Evolutionary conservation across 2,888 invertebrate species (phyloP), one percentile per base, ranked within the genome.

Genomic region (Silvanus unidentatus): DNA sequence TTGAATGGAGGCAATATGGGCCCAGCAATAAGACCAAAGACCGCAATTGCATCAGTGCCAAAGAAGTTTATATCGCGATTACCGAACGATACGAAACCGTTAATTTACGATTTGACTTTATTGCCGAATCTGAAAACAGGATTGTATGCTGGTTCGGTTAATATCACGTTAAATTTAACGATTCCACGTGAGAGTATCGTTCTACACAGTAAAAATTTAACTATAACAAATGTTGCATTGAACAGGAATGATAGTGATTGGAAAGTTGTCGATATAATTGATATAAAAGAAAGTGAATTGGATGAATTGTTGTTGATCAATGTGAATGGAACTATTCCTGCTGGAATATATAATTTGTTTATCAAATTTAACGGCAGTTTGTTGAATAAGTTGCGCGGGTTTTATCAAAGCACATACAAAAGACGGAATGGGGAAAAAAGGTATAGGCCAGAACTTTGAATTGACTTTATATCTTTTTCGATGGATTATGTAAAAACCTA

Each of bases 381-480:
- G 59, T 76, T 76, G 13, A 74, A 78, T 47, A 80, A 80, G 54
- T 80, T 84, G 55, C 78, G 81, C 38, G 89, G 88, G 10, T 77
- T 88, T 44, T 89, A 89, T 67, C 76, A 78, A 57, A 87, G 88
- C 52, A 74, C 73, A 3, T 82, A 88, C 53, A 53, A 50, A 14
- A 42, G 14, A 12, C 9, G 40, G 8, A 41, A 41, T 29, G 52
- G 55, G 39, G 41, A 40, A 27, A 43, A 38, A 14, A 58, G 60
- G 60, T 60, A 56, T 8, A 22, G 3, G 3, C 8, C 22, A 43
- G 16, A n/a, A n/a, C n/a, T n/a, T n/a, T n/a, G n/a, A n/a, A n/a
- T n/a, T 39, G 6, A 15, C 27, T 39, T 44, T 10, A 11, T 22
- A 3, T 22, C 22, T 22, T 22, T 5, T 22, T 8, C 8, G 3